phyloP scores from a whole-genome alignment of 2,797 vertebrate genomes.

The Eulemur coronatus region DNA sequence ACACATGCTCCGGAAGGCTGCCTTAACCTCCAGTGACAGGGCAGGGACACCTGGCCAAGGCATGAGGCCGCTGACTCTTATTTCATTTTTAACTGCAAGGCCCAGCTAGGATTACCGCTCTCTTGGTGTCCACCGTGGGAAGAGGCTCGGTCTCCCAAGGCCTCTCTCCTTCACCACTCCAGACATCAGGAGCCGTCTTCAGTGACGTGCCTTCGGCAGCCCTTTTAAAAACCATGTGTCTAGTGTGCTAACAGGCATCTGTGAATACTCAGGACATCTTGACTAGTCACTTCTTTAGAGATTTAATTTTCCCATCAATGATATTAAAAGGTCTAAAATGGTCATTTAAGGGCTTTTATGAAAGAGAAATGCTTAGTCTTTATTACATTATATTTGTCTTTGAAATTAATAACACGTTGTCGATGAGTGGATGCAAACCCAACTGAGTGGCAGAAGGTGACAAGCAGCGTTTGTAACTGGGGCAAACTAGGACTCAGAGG shows the following conservation, averaged over 20 bases:
- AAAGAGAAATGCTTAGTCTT: not conserved
- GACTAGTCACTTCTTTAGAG: not conserved
- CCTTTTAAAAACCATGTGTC: not conserved
- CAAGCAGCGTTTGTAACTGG: rapidly evolving
- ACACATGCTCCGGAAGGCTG: not conserved
- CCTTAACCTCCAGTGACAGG: not conserved
- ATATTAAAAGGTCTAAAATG: not conserved
- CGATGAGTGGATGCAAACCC: not conserved
- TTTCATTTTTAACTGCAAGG: not conserved
- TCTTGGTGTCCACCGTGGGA: not conserved
- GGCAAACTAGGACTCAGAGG: no score
- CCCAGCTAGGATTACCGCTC: not conserved
- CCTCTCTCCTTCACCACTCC: not conserved
- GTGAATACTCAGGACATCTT: not conserved
- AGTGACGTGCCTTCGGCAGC: not conserved
- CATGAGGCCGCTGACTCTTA: not conserved
- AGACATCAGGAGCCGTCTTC: no score
- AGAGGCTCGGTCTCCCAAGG: not conserved
- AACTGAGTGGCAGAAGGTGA: not conserved
- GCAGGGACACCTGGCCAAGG: not conserved
- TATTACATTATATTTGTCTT: not conserved
- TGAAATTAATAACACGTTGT: not conserved
- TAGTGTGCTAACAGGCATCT: not conserved
- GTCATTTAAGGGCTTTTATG: not conserved
- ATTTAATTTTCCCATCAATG: constrained; percentile 4